Conservation (phyloP, 2,113 vertebrate genomes). For the Entomyzon cyanotis region DNA sequence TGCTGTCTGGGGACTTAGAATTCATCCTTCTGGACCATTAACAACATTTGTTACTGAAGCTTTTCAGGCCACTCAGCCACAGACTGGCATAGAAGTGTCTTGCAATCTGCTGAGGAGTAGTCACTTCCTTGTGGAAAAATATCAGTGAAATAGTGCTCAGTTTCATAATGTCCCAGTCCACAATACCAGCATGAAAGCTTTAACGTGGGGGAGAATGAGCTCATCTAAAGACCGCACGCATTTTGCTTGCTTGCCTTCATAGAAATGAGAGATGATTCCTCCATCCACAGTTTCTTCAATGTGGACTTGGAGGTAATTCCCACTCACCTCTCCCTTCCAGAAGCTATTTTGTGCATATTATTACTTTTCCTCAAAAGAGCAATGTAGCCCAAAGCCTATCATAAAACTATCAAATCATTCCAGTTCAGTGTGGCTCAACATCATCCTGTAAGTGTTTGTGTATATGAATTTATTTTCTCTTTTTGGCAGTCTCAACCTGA, state of each 20-base stretch:
- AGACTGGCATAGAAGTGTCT: not conserved
- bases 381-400: not conserved
- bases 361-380: not conserved
- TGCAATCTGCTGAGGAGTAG: not conserved
- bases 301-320: not conserved
- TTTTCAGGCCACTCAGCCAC: not conserved
- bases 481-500: not conserved
- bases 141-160: not conserved
- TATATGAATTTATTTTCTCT: not conserved
- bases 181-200: not conserved
- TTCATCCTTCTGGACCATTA: not conserved
- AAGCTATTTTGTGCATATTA: not conserved
- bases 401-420: not conserved
- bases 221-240: rapidly evolving
- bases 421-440: not conserved
- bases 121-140: not conserved
- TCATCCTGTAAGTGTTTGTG: not conserved
- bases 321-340: not conserved
- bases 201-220: not conserved
- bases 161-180: not conserved
- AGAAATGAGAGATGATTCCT: not conserved
- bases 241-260: not conserved
- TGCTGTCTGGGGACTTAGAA: not conserved
- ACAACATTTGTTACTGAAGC: not conserved
- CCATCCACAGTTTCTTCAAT: not conserved